Evolutionary conservation across 1,140 invertebrate genomes (phyloP), one percentile per base, ranked within the genome.

Genomic region (Drosophila kikkawai): DNA sequence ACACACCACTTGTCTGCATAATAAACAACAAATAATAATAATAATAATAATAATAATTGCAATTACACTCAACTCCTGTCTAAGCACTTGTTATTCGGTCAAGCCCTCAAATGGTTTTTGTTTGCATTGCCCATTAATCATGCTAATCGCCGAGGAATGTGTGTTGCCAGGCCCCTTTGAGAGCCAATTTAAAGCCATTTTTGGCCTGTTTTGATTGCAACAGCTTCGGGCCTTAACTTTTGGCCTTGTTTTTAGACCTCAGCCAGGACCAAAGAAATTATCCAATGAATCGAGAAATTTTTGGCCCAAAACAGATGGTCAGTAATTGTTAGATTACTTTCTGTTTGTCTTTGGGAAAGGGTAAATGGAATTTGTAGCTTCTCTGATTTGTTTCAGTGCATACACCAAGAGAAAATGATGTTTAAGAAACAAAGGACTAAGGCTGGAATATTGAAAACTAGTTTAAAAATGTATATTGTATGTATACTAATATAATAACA

Each of bases 61-160:
- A 74, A 50, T 60, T 74, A 73, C 55, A 73, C 70, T 73, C 45
- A 22, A 41, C 50, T 37, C 37, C 36, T 15, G 22, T 19, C 42
- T 36, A 37, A 59, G 53, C 34, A 68, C 48, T 70, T 55, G 67
- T 68, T 53, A n/a, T 47, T 70, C 51, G 42, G 9, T 42, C n/a
- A 6, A 29, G 15, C 17, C 44, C 32, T 50, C 8, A 69, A 70
- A 56, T 55, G 44, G 39, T 34, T 34, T 69, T 61, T 55, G 39
- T 69, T 70, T 70, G 66, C 64, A 69, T 55, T 69, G 48, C 36
- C 50, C 70, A 74, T 74, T 73, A 74, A 74, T 74, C 68, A 74
- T 73, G 42, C 36, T 73, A 73, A 73, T 73, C 69, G 69, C 44
- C 44, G 7, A 71, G 67, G 26, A 69, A 55, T 69, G 45, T 26